A percentile compares a stretch with the other conserved stretches of the same genome.
Conservation (phyloP, 2,888 invertebrate species). For the Drosophila silvestris region DNA sequence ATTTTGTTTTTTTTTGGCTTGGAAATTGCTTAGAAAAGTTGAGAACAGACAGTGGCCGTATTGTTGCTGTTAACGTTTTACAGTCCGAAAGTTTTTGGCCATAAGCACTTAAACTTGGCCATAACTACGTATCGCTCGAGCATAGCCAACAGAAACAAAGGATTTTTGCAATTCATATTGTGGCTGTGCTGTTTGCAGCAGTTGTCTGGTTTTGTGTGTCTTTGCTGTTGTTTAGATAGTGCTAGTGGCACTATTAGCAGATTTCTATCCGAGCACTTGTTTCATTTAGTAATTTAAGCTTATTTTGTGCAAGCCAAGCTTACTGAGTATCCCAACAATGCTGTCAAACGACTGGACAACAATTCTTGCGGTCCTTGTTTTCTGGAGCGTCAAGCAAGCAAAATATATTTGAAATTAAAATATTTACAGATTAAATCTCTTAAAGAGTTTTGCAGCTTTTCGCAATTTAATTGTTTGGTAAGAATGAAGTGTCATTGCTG, state of each 20-base stretch:
- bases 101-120: constrained; percentile 49
- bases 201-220: constrained; percentile 9
- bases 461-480: background rate
- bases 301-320: constrained; percentile 50
- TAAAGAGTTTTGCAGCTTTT: constrained; percentile 4
- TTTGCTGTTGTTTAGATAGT: constrained; percentile 43
- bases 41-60: background rate
- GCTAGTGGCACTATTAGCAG: constrained; percentile 57
- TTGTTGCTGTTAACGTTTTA: constrained; percentile 39
- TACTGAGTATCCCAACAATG: constrained; percentile 10
- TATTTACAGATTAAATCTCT: constrained; percentile 2
- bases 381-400: background rate
- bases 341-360: constrained; percentile 10
- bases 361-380: constrained; percentile 31
- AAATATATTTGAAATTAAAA: background rate
- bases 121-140: constrained; percentile 26
- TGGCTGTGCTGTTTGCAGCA: constrained; percentile 22
- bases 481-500: background rate
- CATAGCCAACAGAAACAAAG: constrained; percentile 49
- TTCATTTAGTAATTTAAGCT: constrained; percentile 56
- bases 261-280: constrained; percentile 45
- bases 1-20: constrained; percentile 6
- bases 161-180: constrained; percentile 43
- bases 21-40: constrained; percentile 42
- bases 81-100: constrained; percentile 51